Base-by-base conservation (phyloP, 2,888 invertebrate species). In the Polydrusus pterygomalis region DNA sequence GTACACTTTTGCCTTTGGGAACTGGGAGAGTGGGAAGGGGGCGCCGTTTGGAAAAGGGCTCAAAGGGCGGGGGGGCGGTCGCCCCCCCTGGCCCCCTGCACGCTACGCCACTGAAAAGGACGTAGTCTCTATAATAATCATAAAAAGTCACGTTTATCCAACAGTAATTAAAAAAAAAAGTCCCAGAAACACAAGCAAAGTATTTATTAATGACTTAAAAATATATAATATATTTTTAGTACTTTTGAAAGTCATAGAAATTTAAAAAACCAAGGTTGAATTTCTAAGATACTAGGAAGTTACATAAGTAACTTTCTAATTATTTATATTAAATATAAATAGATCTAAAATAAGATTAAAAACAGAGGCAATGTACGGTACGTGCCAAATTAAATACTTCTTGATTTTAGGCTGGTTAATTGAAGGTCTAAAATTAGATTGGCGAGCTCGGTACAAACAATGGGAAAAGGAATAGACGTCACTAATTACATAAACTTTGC, bases 361-460 rank as follows among this genome's bases (percentile, higher is more conserved):
- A 75, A 60, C 43, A 56, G 40, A 71, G 68, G 67, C 72, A 69
- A 76, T 65, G 74, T 30, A 65, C 64, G 70, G 17, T 54, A 54
- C 40, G 70, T 77, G 77, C 77, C 77, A 77, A 77, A 77, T 77
- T 77, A 77, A 77, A 77, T 51, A 38, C 64, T 60, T 70, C 70
- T 49, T 60, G 70, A 68, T 70, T 72, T 77, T 60, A 45, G 34
- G 18, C 17, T 51, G 63, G 74, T 20, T 69, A 77, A 71, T 49
- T 67, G 70, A 56, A 49, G 10, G 49, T 34, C 38, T 70, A 75
- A 54, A 70, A 70, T 75, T 75, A 75, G 70, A 56, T 34, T 10
- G 18, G 51, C 25, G n/a, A 51, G 25, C 54, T 25, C 2, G 11
- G 10, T 25, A 10, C 54, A 54, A 17, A 60, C 38, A 60, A 60